Base-by-base conservation (phyloP, 2,113 vertebrate genomes). In the Chaetodon trifascialis region DNA sequence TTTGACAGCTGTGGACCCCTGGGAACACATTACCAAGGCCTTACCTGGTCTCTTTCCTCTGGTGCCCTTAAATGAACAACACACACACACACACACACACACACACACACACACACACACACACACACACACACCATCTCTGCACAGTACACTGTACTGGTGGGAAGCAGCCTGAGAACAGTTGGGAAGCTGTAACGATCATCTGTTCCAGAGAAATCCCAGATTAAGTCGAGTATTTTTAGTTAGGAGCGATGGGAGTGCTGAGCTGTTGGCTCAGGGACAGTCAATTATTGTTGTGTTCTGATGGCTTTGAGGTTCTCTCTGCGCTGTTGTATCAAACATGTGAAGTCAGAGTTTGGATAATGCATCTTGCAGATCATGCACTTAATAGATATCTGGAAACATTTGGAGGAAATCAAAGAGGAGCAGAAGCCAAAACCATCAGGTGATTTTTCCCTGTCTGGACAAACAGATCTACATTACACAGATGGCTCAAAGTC, bases 1-100 rank as follows among this genome's bases (percentile, higher is more conserved):
- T 86, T 60, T 42, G 73, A 78, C 91, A 93, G 89, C 86, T 92
- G 88, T 73, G 69, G 75, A 86, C 86, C 73, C 51, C 62, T 51
- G 80, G 79, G 76, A 90, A 44, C 54, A 81, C 69, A 85, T 91
- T 83, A 88, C 25, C 40, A 63, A 59, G 36, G 55, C 69, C 56
- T 80, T 82, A 92, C 88, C 90, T 90, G 80, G 49, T 55, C 65
- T 73, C 49, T 67, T 82, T 82, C 30, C 74, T 81, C 23, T 88
- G 76, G 36, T 82, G 44, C 63, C 25, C 46, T 77, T 49, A 11
- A 21, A 19, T 47, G 42, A 23, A 71, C 9, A 30, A 65, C 51
- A 70, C 30, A 62, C 34, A 63, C 60, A 70, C 23, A 23, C 55
- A 49, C 47, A 77, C 74, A 82, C 64, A 82, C 59, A 54, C 55